These are phyloP conservation scores for Alligator sinensis DNA, from an alignment of 2,113 vertebrate genomes.

Conservation along the genomic window DNA sequence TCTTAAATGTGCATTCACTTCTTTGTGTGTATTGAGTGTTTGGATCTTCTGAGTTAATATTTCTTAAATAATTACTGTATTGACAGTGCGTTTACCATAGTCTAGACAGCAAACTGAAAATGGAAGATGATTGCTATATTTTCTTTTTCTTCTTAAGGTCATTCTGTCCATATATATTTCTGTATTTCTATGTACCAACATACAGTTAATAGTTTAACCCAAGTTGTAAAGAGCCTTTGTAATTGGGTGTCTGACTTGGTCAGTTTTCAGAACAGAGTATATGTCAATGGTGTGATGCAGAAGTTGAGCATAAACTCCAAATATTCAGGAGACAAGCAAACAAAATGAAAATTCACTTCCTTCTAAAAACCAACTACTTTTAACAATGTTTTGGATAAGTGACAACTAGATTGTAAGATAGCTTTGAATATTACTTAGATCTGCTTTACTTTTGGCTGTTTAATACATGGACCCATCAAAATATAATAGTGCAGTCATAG, in stretches of 20 bases:
- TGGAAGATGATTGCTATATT: neutral
- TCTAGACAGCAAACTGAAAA: neutral
- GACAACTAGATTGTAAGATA: neutral
- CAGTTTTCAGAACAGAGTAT: neutral
- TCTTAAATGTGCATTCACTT: neutral
- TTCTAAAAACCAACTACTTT: neutral
- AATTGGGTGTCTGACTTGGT: neutral
- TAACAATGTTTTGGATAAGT: neutral
- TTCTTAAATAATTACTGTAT: neutral
- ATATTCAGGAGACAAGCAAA: neutral
- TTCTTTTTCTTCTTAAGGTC: neutral
- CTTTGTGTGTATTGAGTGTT: neutral
- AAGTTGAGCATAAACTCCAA: neutral
- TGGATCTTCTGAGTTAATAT: neutral
- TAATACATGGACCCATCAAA: fast-evolving
- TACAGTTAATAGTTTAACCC: neutral
- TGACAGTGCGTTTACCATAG: no score
- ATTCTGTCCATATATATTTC: neutral
- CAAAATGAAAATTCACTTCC: neutral
- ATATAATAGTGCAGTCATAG: neutral
- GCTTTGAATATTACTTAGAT: neutral
- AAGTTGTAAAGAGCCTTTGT: neutral
- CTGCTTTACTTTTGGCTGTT: neutral
- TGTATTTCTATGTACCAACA: neutral
- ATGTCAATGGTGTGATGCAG: neutral